Base-by-base conservation (phyloP, 64 coral and sea anemone genomes). In the Dendrophyllia cribrosa region DNA sequence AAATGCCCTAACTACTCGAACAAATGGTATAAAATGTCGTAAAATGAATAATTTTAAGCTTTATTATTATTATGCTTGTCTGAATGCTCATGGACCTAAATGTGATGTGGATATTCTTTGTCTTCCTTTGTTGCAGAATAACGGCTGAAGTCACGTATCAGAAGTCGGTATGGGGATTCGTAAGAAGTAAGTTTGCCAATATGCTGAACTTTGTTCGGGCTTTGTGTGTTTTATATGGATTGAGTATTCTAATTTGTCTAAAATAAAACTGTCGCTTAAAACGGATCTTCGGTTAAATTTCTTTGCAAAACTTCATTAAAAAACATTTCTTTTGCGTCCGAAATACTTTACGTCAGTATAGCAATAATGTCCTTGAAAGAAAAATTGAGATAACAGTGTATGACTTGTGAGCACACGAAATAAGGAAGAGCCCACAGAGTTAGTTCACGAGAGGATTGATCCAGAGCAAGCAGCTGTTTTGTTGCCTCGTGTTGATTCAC, bases 121-220 rank as follows among this genome's bases (percentile, higher is more conserved):
- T 70, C 63, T 74, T 34, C 45, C 9, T 72, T 49, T 75, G 34
- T 79, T 79, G 20, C 70, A 93, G 95, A 69, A 23, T 97, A 90
- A 87, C 92, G 3, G 86, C 88, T 51, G 91, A 97, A 60, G 86
- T 97, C 64, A 77, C 65, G 15, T 97, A 94, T 74, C 93, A 88
- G 43, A 97, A 97, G 46, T 97, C 95, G 24, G 95, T 97, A 23
- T 97, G 95, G 95, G 95, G 91, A 25, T 97, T 97, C 58, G 95
- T 97, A 43, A 97, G 86, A 91, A 97, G 95, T 97, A 83, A 82
- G 95, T 91, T 48, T 80, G 43, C 75, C 34, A 1, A 2, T 15
- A 2, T 59, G 77, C 43, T 11, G 20, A 15, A 77, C 12, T 88
- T n/a, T 66, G 66, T 15, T 3, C 4, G 19, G 46, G 9, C 11